phyloP scores from a whole-genome alignment of 2,888 invertebrate genomes.

The Lasius fuliginosus region DNA sequence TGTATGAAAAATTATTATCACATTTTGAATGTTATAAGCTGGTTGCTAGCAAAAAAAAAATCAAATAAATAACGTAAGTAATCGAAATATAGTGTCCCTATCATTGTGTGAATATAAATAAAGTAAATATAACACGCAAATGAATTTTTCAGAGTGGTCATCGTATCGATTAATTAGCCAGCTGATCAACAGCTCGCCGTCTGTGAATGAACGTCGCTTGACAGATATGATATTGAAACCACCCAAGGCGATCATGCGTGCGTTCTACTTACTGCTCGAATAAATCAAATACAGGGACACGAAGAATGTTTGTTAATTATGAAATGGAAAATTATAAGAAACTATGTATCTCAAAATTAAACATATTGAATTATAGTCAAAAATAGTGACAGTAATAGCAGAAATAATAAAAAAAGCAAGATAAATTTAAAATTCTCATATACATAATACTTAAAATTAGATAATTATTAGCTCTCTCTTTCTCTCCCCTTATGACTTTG shows the following conservation, averaged over 20 bases:
- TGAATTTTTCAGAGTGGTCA: slow-evolving; percentile 32
- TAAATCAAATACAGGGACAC: slow-evolving; percentile 19
- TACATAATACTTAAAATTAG: too few relatives aligned
- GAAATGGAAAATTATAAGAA: not conserved
- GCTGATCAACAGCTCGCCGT: slow-evolving; percentile 32
- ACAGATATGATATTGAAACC: slow-evolving; percentile 37
- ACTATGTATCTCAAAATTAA: not conserved
- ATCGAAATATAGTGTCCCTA: slow-evolving; percentile 9
- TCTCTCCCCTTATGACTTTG: not conserved
- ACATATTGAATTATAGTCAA: not conserved
- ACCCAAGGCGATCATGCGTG: slow-evolving; percentile 41
- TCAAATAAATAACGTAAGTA: not conserved
- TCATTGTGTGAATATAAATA: not conserved
- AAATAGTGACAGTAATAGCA: not conserved
- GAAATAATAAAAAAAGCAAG: not conserved
- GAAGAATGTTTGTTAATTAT: slow-evolving; percentile 5
- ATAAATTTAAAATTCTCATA: not conserved
- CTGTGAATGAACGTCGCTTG: slow-evolving; percentile 38
- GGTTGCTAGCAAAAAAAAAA: not conserved
- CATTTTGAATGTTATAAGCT: not conserved
- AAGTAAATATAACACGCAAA: slow-evolving; percentile 5
- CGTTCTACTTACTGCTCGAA: slow-evolving; percentile 18
- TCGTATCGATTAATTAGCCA: slow-evolving; percentile 42
- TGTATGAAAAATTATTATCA: not conserved
- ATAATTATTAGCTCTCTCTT: too few relatives aligned